Evolutionary conservation across 2,113 vertebrate species (phyloP).

Genomic region (Oreamnos americanus): DNA sequence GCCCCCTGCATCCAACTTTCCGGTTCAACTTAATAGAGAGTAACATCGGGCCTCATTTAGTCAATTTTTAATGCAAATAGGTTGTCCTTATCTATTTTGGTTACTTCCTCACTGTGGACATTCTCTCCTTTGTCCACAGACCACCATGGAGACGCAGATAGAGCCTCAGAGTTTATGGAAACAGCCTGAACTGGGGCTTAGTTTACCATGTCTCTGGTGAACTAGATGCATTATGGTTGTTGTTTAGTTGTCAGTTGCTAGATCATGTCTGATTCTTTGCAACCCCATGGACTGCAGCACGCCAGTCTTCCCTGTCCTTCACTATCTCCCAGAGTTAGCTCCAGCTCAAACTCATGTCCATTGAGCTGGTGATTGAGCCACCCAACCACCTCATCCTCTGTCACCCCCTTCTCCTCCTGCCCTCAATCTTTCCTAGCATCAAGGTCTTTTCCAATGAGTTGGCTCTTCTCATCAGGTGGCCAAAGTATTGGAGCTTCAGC

Average conservation of each 20-base stretch:
- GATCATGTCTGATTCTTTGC: neutral
- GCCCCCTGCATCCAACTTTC: slow-evolving; percentile 48
- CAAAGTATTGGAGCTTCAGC: neutral
- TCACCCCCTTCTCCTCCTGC: neutral
- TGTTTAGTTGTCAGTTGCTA: neutral
- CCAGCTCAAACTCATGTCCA: neutral
- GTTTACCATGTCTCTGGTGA: neutral
- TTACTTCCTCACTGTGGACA: slow-evolving; percentile 16
- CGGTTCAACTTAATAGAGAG: slow-evolving; percentile 58
- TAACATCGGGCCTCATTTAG: slow-evolving; percentile 48
- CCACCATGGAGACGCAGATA: neutral
- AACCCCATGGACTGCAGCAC: neutral
- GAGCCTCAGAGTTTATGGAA: neutral
- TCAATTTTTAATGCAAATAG: slow-evolving; percentile 48
- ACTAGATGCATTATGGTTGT: neutral
- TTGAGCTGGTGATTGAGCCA: neutral
- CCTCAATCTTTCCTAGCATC: neutral
- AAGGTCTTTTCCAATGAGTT: neutral
- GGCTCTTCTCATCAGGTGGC: neutral
- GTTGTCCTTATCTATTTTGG: slow-evolving; percentile 56
- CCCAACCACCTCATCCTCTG: neutral
- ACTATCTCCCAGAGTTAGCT: neutral
- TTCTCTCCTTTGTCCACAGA: slow-evolving; percentile 53
- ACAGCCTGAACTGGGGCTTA: neutral
- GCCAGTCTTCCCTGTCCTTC: neutral